phyloP scores from a whole-genome alignment of 2,888 invertebrate species.

The Trissonchulus latispiculum region DNA sequence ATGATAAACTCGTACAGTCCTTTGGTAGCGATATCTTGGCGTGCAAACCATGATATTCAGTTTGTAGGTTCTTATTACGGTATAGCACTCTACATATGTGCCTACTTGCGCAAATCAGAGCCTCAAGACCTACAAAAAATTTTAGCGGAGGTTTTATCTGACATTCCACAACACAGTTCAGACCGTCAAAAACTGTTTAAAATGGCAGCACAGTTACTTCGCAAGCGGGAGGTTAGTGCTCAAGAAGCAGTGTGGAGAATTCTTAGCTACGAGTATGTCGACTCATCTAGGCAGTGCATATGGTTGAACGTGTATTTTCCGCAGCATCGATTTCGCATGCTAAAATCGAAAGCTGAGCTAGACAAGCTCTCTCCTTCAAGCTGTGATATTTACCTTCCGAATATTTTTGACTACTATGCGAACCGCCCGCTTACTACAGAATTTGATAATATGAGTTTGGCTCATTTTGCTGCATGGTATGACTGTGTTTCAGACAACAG shows the following conservation, averaged over 20 bases:
- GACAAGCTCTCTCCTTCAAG: background rate
- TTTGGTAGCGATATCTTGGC: background rate
- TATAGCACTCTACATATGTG: background rate
- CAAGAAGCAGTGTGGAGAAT: background rate
- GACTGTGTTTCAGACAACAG: background rate
- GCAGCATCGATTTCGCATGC: background rate
- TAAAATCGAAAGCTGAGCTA: background rate
- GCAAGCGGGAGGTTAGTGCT: too few species aligned
- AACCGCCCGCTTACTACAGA: background rate
- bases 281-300: background rate
- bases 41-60: background rate
- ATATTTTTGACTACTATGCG: background rate
- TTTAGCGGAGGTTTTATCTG: background rate
- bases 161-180: background rate
- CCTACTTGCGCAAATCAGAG: background rate
- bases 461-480: background rate
- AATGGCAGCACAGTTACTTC: background rate
- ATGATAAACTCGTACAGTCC: background rate
- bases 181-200: background rate
- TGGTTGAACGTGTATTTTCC: too few species aligned
- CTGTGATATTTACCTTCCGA: conserved; percentile 1
- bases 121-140: background rate
- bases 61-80: background rate
- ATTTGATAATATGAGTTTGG: background rate
- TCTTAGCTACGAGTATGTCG: background rate